These are phyloP conservation scores for Drosophila monieri DNA, from an alignment of 2,888 invertebrate species.

Conservation along the genomic window DNA sequence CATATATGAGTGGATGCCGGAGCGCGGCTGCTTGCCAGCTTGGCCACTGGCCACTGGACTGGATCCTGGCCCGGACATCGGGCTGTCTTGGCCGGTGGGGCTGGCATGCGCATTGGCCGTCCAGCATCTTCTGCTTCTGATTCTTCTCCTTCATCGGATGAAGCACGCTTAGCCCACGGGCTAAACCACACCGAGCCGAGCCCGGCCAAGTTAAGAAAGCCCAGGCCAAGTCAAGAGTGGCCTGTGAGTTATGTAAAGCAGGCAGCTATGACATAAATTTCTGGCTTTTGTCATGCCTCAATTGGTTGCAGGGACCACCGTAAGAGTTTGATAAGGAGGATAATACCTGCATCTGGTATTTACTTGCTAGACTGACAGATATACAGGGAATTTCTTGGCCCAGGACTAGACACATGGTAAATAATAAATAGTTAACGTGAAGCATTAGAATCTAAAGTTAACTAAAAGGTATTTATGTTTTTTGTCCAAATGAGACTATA, in stretches of 20 bases:
- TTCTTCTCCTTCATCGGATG: conserved; percentile 23
- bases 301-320: conserved; percentile 46
- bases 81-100: conserved; percentile 54
- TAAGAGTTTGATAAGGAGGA: conserved; percentile 19
- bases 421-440: conserved; percentile 35
- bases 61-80: conserved; percentile 8
- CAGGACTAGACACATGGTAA: conserved; percentile 9
- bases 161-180: conserved; percentile 68
- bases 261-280: conserved; percentile 75
- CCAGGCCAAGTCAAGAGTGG: conserved; percentile 27
- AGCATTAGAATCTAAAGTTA: neutral
- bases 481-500: neutral
- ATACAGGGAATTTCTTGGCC: neutral
- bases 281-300: conserved; percentile 62
- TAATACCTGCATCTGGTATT: neutral
- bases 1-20: conserved; percentile 65
- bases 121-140: conserved; percentile 17
- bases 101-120: conserved; percentile 74
- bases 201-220: conserved; percentile 12
- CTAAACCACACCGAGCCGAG: conserved; percentile 22
- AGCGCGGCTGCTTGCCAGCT: neutral
- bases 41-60: conserved; percentile 36
- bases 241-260: conserved; percentile 79
- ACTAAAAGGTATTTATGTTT: neutral
- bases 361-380: conserved; percentile 23